Percentiles rank a stretch among this genome's conserved stretches.
phyloP scores from a whole-genome alignment of 2,888 invertebrate species.

The Minunthozetes semirufus region DNA sequence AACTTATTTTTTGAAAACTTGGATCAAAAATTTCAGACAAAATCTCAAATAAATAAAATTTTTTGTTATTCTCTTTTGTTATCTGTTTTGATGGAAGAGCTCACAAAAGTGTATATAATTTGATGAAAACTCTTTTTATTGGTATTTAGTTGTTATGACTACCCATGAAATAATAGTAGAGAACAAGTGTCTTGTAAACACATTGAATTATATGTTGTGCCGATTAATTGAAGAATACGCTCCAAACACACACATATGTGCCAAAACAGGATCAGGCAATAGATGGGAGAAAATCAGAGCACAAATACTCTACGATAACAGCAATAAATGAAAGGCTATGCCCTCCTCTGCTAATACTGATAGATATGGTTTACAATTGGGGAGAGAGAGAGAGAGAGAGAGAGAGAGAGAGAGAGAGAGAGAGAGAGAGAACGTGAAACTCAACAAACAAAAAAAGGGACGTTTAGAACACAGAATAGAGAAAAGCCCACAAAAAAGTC shows the following conservation, averaged over 20 bases:
- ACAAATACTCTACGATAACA: not conserved
- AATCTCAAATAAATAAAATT: too few relatives aligned
- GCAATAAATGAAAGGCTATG: not conserved
- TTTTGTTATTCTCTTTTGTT: too few relatives aligned
- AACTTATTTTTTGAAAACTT: too few relatives aligned
- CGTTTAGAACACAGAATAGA: too few relatives aligned
- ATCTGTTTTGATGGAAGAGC: too few relatives aligned
- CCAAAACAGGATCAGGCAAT: not conserved
- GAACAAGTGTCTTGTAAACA: constrained; percentile 20
- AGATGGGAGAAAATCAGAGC: not conserved
- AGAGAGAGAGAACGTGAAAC: not conserved
- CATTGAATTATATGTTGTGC: constrained; percentile 21
- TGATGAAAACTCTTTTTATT: not conserved
- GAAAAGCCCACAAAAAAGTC: too few relatives aligned
- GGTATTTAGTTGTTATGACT: not conserved
- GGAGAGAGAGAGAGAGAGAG: not conserved
- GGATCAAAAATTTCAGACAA: too few relatives aligned
- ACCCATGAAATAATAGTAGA: not conserved
- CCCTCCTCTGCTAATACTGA: not conserved
- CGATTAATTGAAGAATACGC: constrained; percentile 19
- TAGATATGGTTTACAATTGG: not conserved
- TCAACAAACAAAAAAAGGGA: too few relatives aligned
- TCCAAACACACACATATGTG: not conserved
- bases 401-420: constrained; percentile 9
- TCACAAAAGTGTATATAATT: not conserved